Evolutionary conservation across 2,797 vertebrate genomes (phyloP).

Genomic region (Sebastes ruberrimus): DNA sequence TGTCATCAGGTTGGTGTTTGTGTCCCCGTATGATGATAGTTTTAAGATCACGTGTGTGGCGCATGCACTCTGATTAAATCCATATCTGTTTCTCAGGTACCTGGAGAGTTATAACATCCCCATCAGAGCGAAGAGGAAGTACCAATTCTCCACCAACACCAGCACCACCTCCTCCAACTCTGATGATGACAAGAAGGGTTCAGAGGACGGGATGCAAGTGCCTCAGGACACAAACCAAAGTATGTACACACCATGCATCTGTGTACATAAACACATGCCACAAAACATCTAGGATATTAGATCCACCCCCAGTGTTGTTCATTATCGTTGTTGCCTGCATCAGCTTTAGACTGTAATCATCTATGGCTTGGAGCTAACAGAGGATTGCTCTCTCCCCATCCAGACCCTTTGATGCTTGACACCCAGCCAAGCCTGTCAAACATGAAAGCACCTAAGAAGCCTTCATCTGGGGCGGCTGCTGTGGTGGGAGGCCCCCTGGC

Average conservation of each 20-base stretch:
- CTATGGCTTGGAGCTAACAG: constrained; percentile 12
- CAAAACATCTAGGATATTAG: neutral
- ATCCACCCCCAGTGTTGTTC: neutral
- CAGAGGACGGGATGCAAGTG: constrained; percentile 71
- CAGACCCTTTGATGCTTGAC: constrained; percentile 69
- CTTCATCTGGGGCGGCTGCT: constrained; percentile 56
- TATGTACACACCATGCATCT: constrained; percentile 11
- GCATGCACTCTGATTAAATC: neutral
- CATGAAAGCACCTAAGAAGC: constrained; percentile 75
- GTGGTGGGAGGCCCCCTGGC: constrained; percentile 77
- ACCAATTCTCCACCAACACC: constrained; percentile 85
- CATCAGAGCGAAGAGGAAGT: constrained; percentile 90
- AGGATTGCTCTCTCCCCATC: neutral
- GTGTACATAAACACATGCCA: neutral
- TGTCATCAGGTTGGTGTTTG: constrained; percentile 86
- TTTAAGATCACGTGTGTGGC: neutral
- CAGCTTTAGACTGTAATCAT: neutral
- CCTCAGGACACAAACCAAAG: constrained; percentile 77
- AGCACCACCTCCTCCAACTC: constrained; percentile 79
- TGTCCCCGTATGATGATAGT: constrained; percentile 8
- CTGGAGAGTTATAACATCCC: constrained; percentile 92
- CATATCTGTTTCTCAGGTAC: constrained; percentile 80
- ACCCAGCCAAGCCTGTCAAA: constrained; percentile 73
- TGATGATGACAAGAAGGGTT: constrained; percentile 84
- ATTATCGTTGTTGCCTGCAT: neutral